Evolutionary conservation across 35 echinoderm and acorn worm species (phyloP).

Genomic region (Anneissia japonica): DNA sequence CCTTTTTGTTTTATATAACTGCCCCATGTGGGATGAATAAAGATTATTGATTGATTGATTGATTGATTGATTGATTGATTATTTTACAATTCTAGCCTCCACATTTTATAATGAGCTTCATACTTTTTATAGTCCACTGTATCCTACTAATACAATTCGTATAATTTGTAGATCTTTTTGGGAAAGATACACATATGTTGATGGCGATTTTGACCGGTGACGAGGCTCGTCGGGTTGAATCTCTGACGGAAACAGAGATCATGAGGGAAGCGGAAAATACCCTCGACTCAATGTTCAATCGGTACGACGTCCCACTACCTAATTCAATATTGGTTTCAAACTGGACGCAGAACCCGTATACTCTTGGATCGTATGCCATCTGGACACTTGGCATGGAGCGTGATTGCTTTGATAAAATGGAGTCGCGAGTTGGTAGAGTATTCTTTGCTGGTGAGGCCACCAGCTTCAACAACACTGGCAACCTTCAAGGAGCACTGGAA

Average conservation of each 20-base stretch:
- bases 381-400: not conserved
- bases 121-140: too few species aligned
- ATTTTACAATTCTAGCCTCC: too few species aligned
- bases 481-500: not conserved
- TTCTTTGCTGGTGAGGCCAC: constrained; percentile 7
- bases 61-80: too few species aligned
- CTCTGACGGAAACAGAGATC: not conserved
- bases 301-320: not conserved
- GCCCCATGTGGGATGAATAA: too few species aligned
- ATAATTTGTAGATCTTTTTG: not conserved
- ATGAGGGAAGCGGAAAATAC: not conserved
- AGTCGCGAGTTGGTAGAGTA: not conserved
- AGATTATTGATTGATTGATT: too few species aligned
- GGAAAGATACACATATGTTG: not conserved
- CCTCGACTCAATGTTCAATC: not conserved
- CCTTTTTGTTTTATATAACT: too few species aligned
- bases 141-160: too few species aligned
- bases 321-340: not conserved
- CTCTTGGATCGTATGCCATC: not conserved
- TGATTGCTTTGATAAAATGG: not conserved
- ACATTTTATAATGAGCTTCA: too few species aligned
- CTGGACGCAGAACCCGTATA: not conserved
- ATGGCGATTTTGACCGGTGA: not conserved
- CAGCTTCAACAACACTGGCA: not conserved
- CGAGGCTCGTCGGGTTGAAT: constrained; percentile 1